Evolutionary conservation across 2,888 invertebrate genomes (phyloP).

Genomic region (Chloroclysta siterata): DNA sequence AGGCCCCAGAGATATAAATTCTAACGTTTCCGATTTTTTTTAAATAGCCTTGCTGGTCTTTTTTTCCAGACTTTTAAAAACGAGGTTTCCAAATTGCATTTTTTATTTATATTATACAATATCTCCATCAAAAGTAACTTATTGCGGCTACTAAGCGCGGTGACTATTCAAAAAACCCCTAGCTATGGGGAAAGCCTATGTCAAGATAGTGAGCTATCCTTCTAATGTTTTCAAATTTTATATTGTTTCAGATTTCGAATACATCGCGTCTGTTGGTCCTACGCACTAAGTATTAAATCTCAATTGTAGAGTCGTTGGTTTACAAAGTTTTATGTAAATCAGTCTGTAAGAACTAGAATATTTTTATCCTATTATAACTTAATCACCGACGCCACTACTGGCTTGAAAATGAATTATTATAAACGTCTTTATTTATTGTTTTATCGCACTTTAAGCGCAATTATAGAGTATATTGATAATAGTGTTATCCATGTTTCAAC

Average conservation of each 20-base stretch:
- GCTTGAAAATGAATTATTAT: neutral
- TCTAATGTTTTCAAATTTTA: neutral
- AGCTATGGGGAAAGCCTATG: too few species aligned
- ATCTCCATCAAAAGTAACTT: too few species aligned
- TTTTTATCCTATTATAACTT: slow-evolving; percentile 24
- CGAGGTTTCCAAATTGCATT: too few species aligned
- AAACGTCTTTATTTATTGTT: slow-evolving; percentile 33
- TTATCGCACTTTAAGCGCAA: slow-evolving; percentile 28
- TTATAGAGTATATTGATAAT: slow-evolving; percentile 1
- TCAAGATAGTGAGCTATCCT: too few species aligned
- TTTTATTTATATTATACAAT: too few species aligned
- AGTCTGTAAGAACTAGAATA: neutral
- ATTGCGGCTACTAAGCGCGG: too few species aligned
- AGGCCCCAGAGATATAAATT: too few species aligned
- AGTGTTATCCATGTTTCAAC: neutral
- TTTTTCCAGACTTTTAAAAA: too few species aligned
- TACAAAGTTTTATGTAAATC: slow-evolving; percentile 8
- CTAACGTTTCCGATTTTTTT: too few species aligned
- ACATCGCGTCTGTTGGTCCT: slow-evolving; percentile 42
- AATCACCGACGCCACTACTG: slow-evolving; percentile 1
- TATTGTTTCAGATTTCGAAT: slow-evolving; percentile 45
- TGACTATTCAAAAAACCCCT: too few species aligned
- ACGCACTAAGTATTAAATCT: slow-evolving; percentile 54
- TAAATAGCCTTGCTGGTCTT: too few species aligned
- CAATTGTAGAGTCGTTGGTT: slow-evolving; percentile 29